Base-by-base conservation (phyloP, 2,888 invertebrate genomes). In the Aphodius granarius region DNA sequence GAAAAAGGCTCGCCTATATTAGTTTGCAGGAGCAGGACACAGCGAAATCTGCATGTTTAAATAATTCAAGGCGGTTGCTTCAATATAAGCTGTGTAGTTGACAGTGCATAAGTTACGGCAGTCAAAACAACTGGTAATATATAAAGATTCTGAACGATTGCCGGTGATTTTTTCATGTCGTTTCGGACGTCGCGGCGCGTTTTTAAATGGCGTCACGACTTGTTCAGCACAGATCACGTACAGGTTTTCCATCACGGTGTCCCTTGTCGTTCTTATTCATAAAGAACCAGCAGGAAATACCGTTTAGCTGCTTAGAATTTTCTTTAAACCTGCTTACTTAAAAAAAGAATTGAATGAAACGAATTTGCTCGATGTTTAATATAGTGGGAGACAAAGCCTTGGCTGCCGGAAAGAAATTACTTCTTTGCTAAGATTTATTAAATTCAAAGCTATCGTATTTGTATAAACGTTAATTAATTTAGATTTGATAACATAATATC, bases 121-220 rank as follows among this genome's bases (percentile, higher is more conserved):
- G 83, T 83, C 84, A 80, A 79, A 82, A 82, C 81, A 81, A 81
- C 80, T 75, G 76, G 85, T 82, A 86, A 85, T 85, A 85, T n/a
- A n/a, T 85, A 85, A 85, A 85, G 86, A 86, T 86, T 85, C 84
- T 86, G 85, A 86, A 85, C 84, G 84, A 86, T 85, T 85, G 84
- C 82, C 77, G 78, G 82, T 82, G 81, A 86, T 86, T 85, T 85
- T 84, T 86, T 77, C 77, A 64, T 66, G 77, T 77, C 75, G 71
- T 68, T 21, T 68, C 22, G 19, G 21, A 9, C 20, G 68, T 20
- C 68, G n/a, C n/a, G n/a, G n/a, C n/a, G n/a, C n/a, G n/a, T 68
- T 68, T 68, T 68, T 21, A 68, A 68, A 19, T 19, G 18, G 9
- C 22, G n/a, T 5, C 23, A 71, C 17, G 9, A n/a, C n/a, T n/a